phyloP scores from a whole-genome alignment of 1,140 invertebrate species.

The Leptinotarsa lineolata region DNA sequence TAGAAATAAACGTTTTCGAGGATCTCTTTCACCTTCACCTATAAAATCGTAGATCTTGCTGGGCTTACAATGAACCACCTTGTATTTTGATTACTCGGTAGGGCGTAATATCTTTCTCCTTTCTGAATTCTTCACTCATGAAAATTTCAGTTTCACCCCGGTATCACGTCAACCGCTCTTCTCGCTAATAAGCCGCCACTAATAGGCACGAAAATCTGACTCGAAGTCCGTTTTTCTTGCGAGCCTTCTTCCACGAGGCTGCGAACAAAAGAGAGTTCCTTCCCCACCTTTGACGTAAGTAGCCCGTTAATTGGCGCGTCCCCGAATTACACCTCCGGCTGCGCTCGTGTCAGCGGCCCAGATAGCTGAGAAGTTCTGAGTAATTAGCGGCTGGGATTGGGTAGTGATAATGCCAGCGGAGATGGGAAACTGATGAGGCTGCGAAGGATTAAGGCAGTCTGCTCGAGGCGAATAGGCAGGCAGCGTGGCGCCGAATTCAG shows the following conservation, averaged over 20 bases:
- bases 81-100: too few relatives aligned
- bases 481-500: background rate
- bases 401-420: conserved; percentile 44
- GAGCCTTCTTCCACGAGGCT: background rate
- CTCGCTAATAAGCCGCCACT: background rate
- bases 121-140: too few relatives aligned
- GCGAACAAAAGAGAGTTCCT: background rate
- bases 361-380: conserved; percentile 42
- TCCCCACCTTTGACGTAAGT: conserved; percentile 7
- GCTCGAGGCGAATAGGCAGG: conserved; percentile 3
- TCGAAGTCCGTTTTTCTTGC: background rate
- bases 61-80: too few relatives aligned
- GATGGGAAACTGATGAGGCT: conserved; percentile 47
- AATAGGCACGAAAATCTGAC: background rate
- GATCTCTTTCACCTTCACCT: too few relatives aligned
- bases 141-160: too few relatives aligned
- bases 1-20: too few relatives aligned
- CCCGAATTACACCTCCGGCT: conserved; percentile 4
- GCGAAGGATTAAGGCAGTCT: conserved; percentile 33
- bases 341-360: conserved; percentile 1
- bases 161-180: too few relatives aligned
- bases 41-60: too few relatives aligned
- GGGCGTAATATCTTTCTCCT: too few relatives aligned
- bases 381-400: conserved; percentile 46
- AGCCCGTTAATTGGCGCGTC: background rate